Evolutionary conservation across 2,888 invertebrate genomes (phyloP).

Genomic region (Dryocosmus kuriphilus): DNA sequence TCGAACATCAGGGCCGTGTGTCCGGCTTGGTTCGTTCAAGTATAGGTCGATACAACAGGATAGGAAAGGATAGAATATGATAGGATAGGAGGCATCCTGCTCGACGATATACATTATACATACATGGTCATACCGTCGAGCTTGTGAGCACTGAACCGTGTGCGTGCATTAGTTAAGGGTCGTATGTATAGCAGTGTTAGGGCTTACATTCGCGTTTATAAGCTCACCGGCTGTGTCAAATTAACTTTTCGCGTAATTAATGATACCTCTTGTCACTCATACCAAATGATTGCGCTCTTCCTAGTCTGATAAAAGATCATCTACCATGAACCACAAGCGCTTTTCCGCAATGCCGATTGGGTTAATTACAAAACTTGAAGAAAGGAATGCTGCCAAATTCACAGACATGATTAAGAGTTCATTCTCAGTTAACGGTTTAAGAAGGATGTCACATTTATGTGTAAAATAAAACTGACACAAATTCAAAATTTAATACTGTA

Average conservation of each 20-base stretch:
- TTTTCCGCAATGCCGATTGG: no score
- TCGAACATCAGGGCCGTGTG: constrained; percentile 45
- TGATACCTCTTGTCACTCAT: no score
- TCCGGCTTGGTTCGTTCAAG: constrained; percentile 50
- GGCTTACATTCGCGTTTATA: not conserved
- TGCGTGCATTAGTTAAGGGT: not conserved
- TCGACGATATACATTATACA: not conserved
- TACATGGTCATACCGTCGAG: not conserved
- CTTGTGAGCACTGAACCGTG: not conserved
- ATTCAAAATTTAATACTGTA: no score
- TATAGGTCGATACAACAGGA: constrained; percentile 4
- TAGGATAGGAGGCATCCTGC: not conserved
- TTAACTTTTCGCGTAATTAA: not conserved
- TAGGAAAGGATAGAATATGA: not conserved
- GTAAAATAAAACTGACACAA: no score
- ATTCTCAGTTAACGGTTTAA: no score
- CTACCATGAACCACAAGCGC: no score
- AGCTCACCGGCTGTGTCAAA: not conserved
- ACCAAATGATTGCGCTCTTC: no score
- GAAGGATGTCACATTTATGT: no score
- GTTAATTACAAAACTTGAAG: no score
- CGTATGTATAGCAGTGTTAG: not conserved
- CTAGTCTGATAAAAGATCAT: no score
- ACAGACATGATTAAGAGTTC: no score
- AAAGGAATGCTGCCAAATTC: no score